Evolutionary conservation across 1,140 invertebrate species (phyloP).

Genomic region (Cydia splendana): DNA sequence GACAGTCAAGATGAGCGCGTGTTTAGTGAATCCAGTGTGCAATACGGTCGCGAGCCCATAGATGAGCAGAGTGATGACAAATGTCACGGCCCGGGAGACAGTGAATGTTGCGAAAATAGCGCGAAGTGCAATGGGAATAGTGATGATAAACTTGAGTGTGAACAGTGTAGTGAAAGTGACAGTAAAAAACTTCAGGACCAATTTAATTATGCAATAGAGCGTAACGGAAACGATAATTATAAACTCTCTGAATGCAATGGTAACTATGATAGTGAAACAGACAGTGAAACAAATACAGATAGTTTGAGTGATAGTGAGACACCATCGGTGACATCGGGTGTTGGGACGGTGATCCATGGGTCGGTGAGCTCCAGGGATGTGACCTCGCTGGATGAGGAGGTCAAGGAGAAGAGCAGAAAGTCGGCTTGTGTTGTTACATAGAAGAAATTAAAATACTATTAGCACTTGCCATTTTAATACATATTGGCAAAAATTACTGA

Average conservation of each 20-base stretch:
- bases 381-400: slow-evolving; percentile 29
- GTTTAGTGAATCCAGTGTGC: too few species aligned
- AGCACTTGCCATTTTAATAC: too few species aligned
- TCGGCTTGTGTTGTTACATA: slow-evolving; percentile 2
- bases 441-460: too few species aligned
- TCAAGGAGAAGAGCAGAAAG: background rate
- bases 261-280: background rate
- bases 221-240: background rate
- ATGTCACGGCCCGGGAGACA: too few species aligned
- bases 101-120: background rate
- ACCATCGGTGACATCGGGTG: slow-evolving; percentile 44
- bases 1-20: too few species aligned
- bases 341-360: slow-evolving; percentile 50
- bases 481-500: too few species aligned
- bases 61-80: too few species aligned
- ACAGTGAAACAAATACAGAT: background rate
- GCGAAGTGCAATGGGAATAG: background rate
- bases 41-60: too few species aligned
- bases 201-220: background rate
- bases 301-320: slow-evolving; percentile 3
- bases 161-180: background rate
- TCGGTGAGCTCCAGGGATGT: slow-evolving; percentile 39
- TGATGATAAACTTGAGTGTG: background rate
- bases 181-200: background rate
- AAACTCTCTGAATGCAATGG: background rate